Percentiles rank a stretch among this genome's conserved stretches.
These are phyloP conservation scores for Pandemis corylana DNA, from an alignment of 2,888 invertebrate genomes.

Conservation along the genomic window DNA sequence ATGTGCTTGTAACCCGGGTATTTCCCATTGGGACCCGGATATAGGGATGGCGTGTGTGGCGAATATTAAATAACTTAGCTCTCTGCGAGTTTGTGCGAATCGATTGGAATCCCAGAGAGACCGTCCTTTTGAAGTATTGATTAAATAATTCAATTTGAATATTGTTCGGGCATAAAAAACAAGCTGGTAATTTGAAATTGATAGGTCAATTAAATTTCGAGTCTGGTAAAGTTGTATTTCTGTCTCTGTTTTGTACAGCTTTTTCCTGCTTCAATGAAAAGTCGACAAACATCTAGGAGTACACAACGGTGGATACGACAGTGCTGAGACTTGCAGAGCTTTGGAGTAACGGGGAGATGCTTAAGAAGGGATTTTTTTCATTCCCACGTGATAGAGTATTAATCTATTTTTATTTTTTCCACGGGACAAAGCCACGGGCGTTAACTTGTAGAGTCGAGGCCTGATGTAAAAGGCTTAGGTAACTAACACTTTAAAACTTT, in stretches of 20 bases:
- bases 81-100: conserved; percentile 31
- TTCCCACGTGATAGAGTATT: too few species aligned
- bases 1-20: conserved; percentile 31
- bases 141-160: conserved; percentile 36
- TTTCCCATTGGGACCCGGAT: conserved; percentile 38
- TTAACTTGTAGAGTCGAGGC: too few species aligned
- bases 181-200: neutral
- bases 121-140: conserved; percentile 34
- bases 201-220: neutral
- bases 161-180: conserved; percentile 22
- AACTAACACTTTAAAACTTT: too few species aligned
- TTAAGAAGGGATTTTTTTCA: too few species aligned
- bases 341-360: too few species aligned
- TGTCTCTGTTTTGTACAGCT: neutral
- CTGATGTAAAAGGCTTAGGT: too few species aligned
- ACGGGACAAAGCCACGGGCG: too few species aligned
- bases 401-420: too few species aligned
- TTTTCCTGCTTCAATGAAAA: neutral
- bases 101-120: conserved; percentile 29
- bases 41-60: conserved; percentile 34
- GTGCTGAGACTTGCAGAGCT: too few species aligned
- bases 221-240: neutral
- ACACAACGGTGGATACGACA: too few species aligned
- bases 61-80: conserved; percentile 41
- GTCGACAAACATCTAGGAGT: too few species aligned